A percentile compares a stretch with the other conserved stretches of the same genome.
phyloP scores from a whole-genome alignment of 1,140 invertebrate species.

The Drosophila sucinea region DNA sequence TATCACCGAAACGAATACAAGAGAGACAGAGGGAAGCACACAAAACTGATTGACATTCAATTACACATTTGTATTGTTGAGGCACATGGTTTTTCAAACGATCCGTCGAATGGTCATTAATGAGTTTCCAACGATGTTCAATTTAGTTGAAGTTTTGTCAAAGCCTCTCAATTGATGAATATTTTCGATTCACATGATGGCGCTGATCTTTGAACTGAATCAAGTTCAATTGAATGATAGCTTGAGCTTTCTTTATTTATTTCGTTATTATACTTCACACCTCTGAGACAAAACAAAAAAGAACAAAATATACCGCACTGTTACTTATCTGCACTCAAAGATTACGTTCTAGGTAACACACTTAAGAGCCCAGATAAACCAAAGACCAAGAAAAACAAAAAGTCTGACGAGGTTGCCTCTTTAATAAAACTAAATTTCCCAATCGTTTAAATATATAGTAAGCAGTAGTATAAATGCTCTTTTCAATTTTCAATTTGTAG shows the following conservation, averaged over 20 bases:
- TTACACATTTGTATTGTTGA: conserved; percentile 31
- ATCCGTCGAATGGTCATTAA: conserved; percentile 19
- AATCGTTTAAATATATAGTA: not conserved
- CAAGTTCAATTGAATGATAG: conserved; percentile 17
- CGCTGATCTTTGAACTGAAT: conserved; percentile 52
- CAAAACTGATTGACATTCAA: conserved; percentile 56
- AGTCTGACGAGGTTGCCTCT: not conserved
- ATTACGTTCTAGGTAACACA: conserved; percentile 41
- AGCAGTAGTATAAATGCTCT: not conserved
- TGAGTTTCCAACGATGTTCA: conserved; percentile 49
- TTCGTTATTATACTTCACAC: conserved; percentile 40
- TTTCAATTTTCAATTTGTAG: not conserved
- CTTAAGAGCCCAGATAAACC: conserved; percentile 32
- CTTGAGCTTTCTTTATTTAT: conserved; percentile 9
- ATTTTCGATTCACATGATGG: conserved; percentile 47
- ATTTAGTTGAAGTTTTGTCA: conserved; percentile 43
- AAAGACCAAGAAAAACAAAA: conserved; percentile 26
- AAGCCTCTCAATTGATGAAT: conserved; percentile 44
- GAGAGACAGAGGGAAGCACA: not conserved
- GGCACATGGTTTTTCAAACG: not conserved
- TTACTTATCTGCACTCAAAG: conserved; percentile 46
- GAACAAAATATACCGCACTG: conserved; percentile 22
- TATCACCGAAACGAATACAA: not conserved
- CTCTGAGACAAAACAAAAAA: conserved; percentile 15
- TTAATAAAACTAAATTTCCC: not conserved